A percentile compares a stretch with the other conserved stretches of the same genome.
These are phyloP conservation scores for Acronicta alni DNA, from an alignment of 2,888 invertebrate genomes.

Conservation along the genomic window DNA sequence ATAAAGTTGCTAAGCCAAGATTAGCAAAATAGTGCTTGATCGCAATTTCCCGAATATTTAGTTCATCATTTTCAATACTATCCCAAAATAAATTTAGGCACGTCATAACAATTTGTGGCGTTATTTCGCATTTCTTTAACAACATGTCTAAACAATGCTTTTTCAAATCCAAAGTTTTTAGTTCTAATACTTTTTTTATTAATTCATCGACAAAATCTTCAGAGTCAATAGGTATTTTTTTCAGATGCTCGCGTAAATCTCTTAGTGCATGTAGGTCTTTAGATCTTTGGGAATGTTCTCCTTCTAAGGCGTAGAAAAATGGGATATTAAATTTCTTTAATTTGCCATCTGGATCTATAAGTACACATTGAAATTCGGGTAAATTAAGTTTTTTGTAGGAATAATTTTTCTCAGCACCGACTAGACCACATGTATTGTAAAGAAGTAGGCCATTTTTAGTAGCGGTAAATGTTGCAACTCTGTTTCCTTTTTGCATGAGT, in stretches of 20 bases:
- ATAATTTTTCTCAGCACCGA: constrained; percentile 91
- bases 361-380: constrained; percentile 92
- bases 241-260: constrained; percentile 92
- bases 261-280: constrained; percentile 96
- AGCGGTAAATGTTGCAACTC: constrained; percentile 97
- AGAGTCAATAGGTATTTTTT: constrained; percentile 85
- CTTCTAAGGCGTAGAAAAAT: constrained; percentile 96
- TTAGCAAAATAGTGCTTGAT: constrained; percentile 76
- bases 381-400: constrained; percentile 89
- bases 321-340: constrained; percentile 96
- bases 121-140: constrained; percentile 90
- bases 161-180: constrained; percentile 92
- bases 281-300: constrained; percentile 95
- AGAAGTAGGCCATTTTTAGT: constrained; percentile 94
- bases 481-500: constrained; percentile 96
- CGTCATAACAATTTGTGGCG: constrained; percentile 89
- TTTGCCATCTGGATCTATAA: constrained; percentile 95
- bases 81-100: constrained; percentile 86
- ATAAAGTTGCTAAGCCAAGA: constrained; percentile 73
- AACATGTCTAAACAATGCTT: constrained; percentile 93
- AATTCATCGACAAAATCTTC: constrained; percentile 88
- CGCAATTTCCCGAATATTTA: constrained; percentile 63
- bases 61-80: constrained; percentile 61
- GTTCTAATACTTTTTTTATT: constrained; percentile 88
- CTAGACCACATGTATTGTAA: constrained; percentile 94